Base-by-base conservation (phyloP, 1,140 invertebrate genomes). In the Euura saliciscinereae region DNA sequence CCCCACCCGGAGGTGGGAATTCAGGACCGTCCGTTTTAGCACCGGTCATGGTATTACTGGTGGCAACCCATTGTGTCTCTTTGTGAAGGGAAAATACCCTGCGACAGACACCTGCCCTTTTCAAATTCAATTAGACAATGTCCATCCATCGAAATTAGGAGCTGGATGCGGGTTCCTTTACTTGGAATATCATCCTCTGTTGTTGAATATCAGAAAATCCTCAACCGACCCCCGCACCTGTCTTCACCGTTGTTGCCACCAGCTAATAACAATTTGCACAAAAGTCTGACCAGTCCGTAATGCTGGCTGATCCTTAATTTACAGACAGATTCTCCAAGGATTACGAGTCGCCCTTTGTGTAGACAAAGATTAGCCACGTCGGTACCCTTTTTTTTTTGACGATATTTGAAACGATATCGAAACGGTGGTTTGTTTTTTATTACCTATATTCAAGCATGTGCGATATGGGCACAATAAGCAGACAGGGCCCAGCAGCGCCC, bases 291-390 rank as follows among this genome's bases (percentile, higher is more conserved):
- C 13, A n/a, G 3, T 59, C 51, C 51, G 13, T 59, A 59, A 59
- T 59, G 51, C 51, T 59, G 13, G 3, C 51, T 59, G 51, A 59
- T 59, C 51, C 51, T 59, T 59, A 59, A 59, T 59, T 59, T 59
- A 59, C 51, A 59, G 51, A 59, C 51, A 59, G 51, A 59, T 59
- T 59, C 13, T 59, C 51, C 51, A 59, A 59, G 51, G 51, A 59
- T 59, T 59, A 59, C 5, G 3, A 59, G 51, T 3, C 51, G 51
- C 13, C 51, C 1, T 59, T 59, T 59, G 51, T 59, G 28, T 28
- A 28, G 28, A 28, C 28, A 28, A 1, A 28, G 28, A 28, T 28
- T 28, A 28, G 28, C 28, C 28, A 28, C 28, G 28, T 28, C 28
- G 28, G 28, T 28, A 28, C 1, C 1, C 28, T 28, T 28, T 28